Base-by-base conservation (phyloP, 1,140 invertebrate genomes). In the Augochlora pura region DNA sequence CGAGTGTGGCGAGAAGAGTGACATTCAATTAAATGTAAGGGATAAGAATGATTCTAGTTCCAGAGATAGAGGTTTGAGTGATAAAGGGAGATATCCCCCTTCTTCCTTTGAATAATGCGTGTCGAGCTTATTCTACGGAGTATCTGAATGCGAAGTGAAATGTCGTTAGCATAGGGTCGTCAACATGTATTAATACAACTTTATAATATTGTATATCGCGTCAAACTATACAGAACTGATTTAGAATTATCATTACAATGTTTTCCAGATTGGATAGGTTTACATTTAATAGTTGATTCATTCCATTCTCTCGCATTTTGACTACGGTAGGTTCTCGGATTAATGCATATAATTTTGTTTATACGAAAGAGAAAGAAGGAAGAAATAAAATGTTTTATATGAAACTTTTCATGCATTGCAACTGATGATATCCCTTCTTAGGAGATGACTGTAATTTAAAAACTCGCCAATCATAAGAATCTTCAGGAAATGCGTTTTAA, bases 371-470 rank as follows among this genome's bases (percentile, higher is more conserved):
- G 46, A 80, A 64, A 21, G 12, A 77, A 46, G 14, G 42, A 46
- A 12, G 42, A 66, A 87, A 87, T 86, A 88, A 88, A 86, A 78
- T 81, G 76, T 85, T 88, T 88, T 88, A 69, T 86, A 88, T 64
- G 49, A 77, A 75, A 76, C 21, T 21, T 60, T 8, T n/a, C 21
- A 2, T 65, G 23, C 60, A 54, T 49, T 32, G 68, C 38, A 64
- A 32, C 18, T n/a, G 57, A 73, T 52, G 6, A 60, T 60, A 69
- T 23, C 27, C 54, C 9, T 77, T 63, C 42, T 72, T 62, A 16
- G 65, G 49, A 74, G 14, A 39, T 39, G n/a, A 65, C 23, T 52
- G 18, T 38, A 23, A 14, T 49, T 27, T n/a, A 8, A 21, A 62
- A 25, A 69, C n/a, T 16, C 38, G 27, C 42, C 21, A 6, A 59